Conservation (phyloP, 2,888 invertebrate species). For the Azorinus chamasolen region DNA sequence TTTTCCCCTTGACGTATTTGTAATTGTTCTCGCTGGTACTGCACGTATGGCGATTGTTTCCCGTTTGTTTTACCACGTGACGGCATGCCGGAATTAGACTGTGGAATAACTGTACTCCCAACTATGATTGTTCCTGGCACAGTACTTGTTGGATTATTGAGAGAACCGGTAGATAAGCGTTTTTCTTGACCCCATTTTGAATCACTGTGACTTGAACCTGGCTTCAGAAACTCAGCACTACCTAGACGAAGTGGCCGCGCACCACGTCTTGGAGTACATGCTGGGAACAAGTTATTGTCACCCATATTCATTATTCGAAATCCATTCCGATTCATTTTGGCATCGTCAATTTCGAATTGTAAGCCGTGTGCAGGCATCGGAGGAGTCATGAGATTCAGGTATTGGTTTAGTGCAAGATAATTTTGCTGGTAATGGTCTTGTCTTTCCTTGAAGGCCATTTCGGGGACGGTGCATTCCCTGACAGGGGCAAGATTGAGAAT, state of each 20-base stretch:
- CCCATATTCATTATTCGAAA: conserved; percentile 12
- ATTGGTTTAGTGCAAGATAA: conserved; percentile 47
- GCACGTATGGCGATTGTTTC: conserved; percentile 37
- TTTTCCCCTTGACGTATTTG: conserved; percentile 2
- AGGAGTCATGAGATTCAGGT: conserved; percentile 57
- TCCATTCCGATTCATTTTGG: conserved; percentile 26
- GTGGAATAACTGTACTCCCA: conserved; percentile 46
- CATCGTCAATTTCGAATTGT: conserved; percentile 43
- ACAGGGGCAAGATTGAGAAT: conserved; percentile 60
- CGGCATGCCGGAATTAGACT: conserved; percentile 12
- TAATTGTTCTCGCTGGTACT: conserved; percentile 37
- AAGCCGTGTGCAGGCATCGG: conserved; percentile 37
- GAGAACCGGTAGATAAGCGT: conserved; percentile 21
- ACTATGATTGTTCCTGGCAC: conserved; percentile 52
- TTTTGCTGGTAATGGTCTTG: conserved; percentile 43
- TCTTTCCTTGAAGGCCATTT: conserved; percentile 36
- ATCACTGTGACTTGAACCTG: conserved; percentile 33
- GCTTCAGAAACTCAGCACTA: conserved; percentile 62
- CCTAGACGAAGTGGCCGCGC: conserved; percentile 50
- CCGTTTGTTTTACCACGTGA: conserved; percentile 33
- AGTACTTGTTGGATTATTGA: conserved; percentile 12
- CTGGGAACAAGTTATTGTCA: conserved; percentile 36
- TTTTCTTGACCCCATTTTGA: conserved; percentile 36
- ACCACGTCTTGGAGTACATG: conserved; percentile 40
- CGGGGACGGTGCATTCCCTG: conserved; percentile 46